Conservation (phyloP, 92 coral and sea anemone genomes). For the Blastomussa wellsi region DNA sequence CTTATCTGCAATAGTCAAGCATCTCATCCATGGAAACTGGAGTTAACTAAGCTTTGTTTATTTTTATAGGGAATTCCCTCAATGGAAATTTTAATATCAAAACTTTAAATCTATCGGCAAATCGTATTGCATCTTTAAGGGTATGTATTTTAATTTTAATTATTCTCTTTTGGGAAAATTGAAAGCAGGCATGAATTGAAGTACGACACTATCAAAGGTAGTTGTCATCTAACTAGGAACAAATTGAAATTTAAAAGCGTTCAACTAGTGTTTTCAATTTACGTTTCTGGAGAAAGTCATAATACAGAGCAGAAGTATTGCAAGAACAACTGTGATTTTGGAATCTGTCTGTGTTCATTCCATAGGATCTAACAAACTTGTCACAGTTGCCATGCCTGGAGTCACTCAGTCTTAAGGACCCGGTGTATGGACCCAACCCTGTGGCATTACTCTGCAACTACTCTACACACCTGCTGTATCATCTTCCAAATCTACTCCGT, state of each 20-base stretch:
- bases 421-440: conserved; percentile 92
- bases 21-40: not conserved
- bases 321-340: not conserved
- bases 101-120: conserved; percentile 81
- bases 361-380: conserved; percentile 84
- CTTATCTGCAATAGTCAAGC: no score
- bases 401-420: conserved; percentile 83
- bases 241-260: no score
- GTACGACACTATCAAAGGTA: no score
- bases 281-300: not conserved
- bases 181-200: not conserved
- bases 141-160: conserved; percentile 28
- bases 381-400: conserved; percentile 70
- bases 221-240: no score
- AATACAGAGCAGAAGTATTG: not conserved
- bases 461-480: conserved; percentile 87
- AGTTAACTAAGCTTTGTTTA: not conserved
- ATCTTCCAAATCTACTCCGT: conserved; percentile 80
- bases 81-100: conserved; percentile 69
- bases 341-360: not conserved
- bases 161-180: no score
- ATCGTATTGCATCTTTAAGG: conserved; percentile 78
- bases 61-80: conserved; percentile 74
- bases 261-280: no score
- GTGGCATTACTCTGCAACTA: conserved; percentile 91